These are phyloP conservation scores for Oreotrochilus melanogaster DNA, from an alignment of 2,113 vertebrate genomes.

Conservation along the genomic window DNA sequence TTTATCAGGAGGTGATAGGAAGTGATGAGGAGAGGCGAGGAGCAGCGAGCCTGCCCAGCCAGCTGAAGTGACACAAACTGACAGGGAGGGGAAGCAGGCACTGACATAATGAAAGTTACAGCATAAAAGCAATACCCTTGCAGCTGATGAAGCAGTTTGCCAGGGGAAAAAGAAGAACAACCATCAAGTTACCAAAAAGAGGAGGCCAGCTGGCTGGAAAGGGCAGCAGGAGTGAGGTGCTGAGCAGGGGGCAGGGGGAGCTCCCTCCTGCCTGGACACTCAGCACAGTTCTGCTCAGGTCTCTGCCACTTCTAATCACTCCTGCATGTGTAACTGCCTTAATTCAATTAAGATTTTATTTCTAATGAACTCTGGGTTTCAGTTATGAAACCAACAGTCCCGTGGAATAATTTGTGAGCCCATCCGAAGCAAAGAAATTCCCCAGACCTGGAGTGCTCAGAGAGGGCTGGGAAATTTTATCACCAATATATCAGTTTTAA, in stretches of 20 bases:
- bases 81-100: neutral
- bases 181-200: neutral
- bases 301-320: conserved; percentile 35
- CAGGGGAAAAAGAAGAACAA: neutral
- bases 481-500: neutral
- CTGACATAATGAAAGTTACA: neutral
- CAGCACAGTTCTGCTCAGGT: neutral
- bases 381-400: neutral
- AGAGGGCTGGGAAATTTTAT: accelerated
- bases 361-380: conserved; percentile 35
- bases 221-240: neutral
- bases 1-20: neutral
- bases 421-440: neutral
- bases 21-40: neutral
- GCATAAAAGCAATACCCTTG: neutral
- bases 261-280: neutral
- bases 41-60: neutral
- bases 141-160: neutral
- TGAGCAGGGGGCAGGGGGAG: neutral
- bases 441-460: neutral
- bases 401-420: neutral
- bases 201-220: neutral
- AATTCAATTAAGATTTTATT: conserved; percentile 46
- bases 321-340: neutral
- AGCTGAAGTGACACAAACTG: neutral